phyloP scores from a whole-genome alignment of 2,797 vertebrate genomes.

The Catostomus latipinnis region DNA sequence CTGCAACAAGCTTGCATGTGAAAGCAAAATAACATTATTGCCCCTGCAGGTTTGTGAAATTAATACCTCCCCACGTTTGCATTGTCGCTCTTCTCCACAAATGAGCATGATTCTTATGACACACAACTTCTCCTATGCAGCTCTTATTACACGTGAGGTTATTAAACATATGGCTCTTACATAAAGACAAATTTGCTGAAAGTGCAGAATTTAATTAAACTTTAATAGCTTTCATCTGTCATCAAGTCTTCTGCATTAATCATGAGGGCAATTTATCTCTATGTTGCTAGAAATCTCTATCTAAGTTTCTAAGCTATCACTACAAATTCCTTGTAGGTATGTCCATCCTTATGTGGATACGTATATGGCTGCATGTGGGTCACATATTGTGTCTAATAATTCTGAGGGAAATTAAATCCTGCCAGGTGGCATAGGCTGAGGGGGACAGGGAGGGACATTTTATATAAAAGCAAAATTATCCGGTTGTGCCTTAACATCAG shows the following conservation, averaged over 20 bases:
- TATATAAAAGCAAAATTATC: slow-evolving; percentile 51
- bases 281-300: background rate
- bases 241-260: slow-evolving; percentile 72
- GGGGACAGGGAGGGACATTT: slow-evolving; percentile 52
- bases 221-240: slow-evolving; percentile 74
- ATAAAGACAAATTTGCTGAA: slow-evolving; percentile 75
- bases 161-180: slow-evolving; percentile 76
- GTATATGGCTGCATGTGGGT: slow-evolving; percentile 62
- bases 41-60: slow-evolving; percentile 51
- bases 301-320: too few species aligned
- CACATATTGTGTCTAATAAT: slow-evolving; percentile 63
- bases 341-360: slow-evolving; percentile 59
- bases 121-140: slow-evolving; percentile 60
- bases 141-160: slow-evolving; percentile 67
- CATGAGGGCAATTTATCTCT: slow-evolving; percentile 73
- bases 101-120: slow-evolving; percentile 55
- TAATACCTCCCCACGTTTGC: slow-evolving; percentile 49
- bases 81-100: slow-evolving; percentile 68
- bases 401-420: slow-evolving; percentile 66
- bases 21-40: slow-evolving; percentile 72
- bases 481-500: slow-evolving; percentile 23
- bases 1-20: slow-evolving; percentile 75
- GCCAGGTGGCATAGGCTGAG: slow-evolving; percentile 26
- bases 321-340: slow-evolving; percentile 54
- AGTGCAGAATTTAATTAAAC: slow-evolving; percentile 79